Evolutionary conservation across 2,888 invertebrate species (phyloP), one percentile per base, ranked within the genome.

Genomic region (Hypena proboscidalis): DNA sequence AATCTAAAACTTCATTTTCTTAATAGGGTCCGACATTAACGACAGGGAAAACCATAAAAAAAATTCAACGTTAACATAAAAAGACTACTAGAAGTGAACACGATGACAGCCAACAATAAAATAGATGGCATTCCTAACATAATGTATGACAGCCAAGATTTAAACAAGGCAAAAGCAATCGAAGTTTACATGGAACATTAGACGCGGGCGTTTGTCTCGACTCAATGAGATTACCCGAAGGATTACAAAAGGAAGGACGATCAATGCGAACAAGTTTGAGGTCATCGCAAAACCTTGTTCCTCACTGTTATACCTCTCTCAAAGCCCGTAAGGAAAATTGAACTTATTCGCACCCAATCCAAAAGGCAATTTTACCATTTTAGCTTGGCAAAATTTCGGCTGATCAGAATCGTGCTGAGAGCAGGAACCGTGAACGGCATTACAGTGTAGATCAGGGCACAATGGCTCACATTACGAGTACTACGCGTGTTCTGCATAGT

Each of bases 161-260:
- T 35, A 53, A 61, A 58, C 49, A 41, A 43, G 39, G 44, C 39
- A 51, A 61, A 59, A 44, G 37, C 41, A 38, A 54, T 55, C 30
- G 17, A 43, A 56, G 65, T 69, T 74, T 67, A 74, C 60, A 64
- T 64, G 51, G 54, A 60, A 58, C 70, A 62, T 70, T 71, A 70
- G 73, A 64, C 53, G 62, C 42, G 48, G 59, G 47, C 67, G 72
- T 77, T 77, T 68, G 72, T 76, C 70, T 70, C 42, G 56, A 55
- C 67, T 69, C 68, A 67, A 74, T 70, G 62, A 74, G 72, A 78
- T 79, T 74, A 69, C 73, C 63, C 62, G 36, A 43, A 61, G 76
- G 71, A 74, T 77, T 70, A 77, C 67, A 70, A 66, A 66, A 65
- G 70, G 58, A 62, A 67, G 43, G 46, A 64, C 67, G 70, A 77